These are phyloP conservation scores for Brachystomella parvula DNA, from an alignment of 1,140 invertebrate genomes.

Conservation along the genomic window DNA sequence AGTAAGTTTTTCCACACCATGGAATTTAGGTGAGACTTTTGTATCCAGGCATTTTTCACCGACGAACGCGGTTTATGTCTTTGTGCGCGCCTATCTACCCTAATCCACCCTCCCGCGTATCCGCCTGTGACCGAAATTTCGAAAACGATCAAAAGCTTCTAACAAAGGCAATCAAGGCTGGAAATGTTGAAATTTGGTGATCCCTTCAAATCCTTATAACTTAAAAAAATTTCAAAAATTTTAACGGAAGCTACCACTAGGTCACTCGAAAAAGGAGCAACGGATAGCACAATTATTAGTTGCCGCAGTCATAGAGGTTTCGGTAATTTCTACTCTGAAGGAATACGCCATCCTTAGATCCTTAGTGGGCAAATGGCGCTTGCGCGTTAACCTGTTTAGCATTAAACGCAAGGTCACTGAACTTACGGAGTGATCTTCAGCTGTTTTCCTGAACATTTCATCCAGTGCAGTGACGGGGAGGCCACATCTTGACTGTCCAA, in stretches of 20 bases:
- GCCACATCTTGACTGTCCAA: constrained; percentile 8
- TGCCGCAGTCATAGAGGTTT: not conserved
- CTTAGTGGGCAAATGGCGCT: not conserved
- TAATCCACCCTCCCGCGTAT: too few relatives aligned
- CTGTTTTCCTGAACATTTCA: constrained; percentile 3
- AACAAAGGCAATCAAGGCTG: too few relatives aligned
- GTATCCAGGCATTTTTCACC: too few relatives aligned
- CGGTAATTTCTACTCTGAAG: not conserved
- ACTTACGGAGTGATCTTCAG: not conserved
- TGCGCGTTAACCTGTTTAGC: not conserved
- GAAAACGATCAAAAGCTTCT: too few relatives aligned
- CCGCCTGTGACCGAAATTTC: too few relatives aligned
- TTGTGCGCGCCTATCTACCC: too few relatives aligned
- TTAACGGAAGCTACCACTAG: too few relatives aligned
- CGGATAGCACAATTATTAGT: not conserved
- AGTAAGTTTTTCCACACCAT: not conserved
- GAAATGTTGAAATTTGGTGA: too few relatives aligned
- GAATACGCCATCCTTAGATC: constrained; percentile 21
- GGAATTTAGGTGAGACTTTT: not conserved
- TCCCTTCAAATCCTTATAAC: too few relatives aligned
- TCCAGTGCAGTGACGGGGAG: constrained; percentile 11
- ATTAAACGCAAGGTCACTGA: not conserved
- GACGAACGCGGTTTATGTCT: too few relatives aligned
- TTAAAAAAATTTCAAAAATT: too few relatives aligned
- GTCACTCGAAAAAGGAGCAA: too few relatives aligned